Conservation (phyloP, 2,888 invertebrate genomes). For the Ectropis crepuscularia region DNA sequence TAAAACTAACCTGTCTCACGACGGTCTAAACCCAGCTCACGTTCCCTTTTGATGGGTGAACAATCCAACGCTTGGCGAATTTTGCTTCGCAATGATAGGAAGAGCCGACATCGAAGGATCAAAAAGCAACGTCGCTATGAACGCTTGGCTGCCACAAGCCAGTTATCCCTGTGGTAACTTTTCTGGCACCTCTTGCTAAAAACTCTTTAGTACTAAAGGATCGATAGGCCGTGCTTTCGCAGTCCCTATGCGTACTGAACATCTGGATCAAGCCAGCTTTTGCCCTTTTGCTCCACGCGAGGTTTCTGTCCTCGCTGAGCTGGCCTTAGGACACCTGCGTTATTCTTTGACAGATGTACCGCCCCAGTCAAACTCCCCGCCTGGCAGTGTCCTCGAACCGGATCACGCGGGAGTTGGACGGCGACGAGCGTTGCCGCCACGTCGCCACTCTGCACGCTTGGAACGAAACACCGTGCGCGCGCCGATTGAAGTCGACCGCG, state of each 20-base stretch:
- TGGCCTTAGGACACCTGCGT: constrained; percentile 86
- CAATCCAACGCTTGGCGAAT: constrained; percentile 89
- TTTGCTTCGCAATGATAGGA: constrained; percentile 90
- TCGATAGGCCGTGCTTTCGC: constrained; percentile 88
- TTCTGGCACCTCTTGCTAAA: constrained; percentile 88
- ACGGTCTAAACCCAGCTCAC: constrained; percentile 88
- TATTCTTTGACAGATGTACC: constrained; percentile 88
- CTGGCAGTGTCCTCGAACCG: constrained; percentile 85
- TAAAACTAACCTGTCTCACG: constrained; percentile 87
- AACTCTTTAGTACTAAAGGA: constrained; percentile 85
- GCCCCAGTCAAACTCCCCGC: constrained; percentile 88
- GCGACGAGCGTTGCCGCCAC: constrained; percentile 65
- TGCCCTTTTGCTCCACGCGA: constrained; percentile 89
- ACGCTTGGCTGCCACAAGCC: constrained; percentile 87
- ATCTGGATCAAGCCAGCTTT: constrained; percentile 88
- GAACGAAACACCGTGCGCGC: constrained; percentile 56
- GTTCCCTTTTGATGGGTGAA: constrained; percentile 88
- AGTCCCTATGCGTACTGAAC: constrained; percentile 87
- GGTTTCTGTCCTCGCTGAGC: constrained; percentile 89
- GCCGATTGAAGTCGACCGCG: not conserved
- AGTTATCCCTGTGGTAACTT: constrained; percentile 90
- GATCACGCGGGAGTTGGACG: constrained; percentile 77
- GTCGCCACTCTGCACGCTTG: constrained; percentile 83
- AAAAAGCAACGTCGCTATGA: constrained; percentile 88
- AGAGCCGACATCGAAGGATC: constrained; percentile 90